Evolutionary conservation across 2,113 vertebrate species (phyloP), one percentile per base, ranked within the genome.

Genomic region (Nibea albiflora): DNA sequence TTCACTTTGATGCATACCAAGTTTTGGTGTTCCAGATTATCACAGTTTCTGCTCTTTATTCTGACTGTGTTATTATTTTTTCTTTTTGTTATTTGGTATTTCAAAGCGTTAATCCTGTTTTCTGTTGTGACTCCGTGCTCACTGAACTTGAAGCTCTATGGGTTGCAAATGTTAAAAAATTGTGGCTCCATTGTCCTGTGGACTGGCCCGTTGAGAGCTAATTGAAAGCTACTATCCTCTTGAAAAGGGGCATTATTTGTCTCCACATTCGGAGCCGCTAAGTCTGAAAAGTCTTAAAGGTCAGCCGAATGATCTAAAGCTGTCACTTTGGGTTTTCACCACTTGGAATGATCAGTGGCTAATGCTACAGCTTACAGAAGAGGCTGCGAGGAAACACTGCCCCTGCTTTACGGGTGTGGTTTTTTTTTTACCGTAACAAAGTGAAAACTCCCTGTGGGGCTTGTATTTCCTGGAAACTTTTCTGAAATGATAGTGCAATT

Each of bases 221-320:
- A 81, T 71, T 81, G 78, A 78, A 79, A 78, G 77, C 61, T 49
- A 57, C 73, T 35, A 72, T 31, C 74, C 28, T 78, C 68, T 65
- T n/a, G 31, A 78, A 60, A 86, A 75, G 57, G 39, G 67, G 42
- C 66, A 68, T 66, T 86, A 75, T 79, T 82, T 76, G 62, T 78
- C 57, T 66, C 68, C 24, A 54, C 60, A 67, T 62, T 78, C 10
- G 5, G 44, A 65, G 66, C 39, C 19, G 24, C 26, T 49, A 46
- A 47, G 63, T 77, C 35, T 53, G 61, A 58, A 53, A 42, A 31
- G 74, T 75, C 44, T 61, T 69, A 83, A 80, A 85, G 72, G 85
- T 80, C 82, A 63, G 24, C 28, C 54, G 39, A 79, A 85, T 77
- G 47, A 87, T 80, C 64, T 22, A 5, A 7, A 85, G 31, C 72